Evolutionary conservation across 2,888 invertebrate genomes (phyloP).

Genomic region (Argyresthia albistria): DNA sequence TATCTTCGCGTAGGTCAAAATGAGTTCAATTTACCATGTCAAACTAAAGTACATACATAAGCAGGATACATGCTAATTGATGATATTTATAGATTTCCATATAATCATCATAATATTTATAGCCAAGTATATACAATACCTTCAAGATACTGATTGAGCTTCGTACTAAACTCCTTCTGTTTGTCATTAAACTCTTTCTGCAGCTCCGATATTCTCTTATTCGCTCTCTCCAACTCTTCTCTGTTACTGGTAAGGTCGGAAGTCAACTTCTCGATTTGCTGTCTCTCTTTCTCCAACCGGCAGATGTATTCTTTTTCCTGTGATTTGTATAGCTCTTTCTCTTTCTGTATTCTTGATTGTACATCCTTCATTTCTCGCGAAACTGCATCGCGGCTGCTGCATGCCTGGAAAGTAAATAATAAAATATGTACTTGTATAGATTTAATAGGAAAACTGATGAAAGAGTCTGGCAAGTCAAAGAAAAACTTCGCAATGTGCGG

Average conservation of each 20-base stretch:
- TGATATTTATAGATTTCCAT: no score
- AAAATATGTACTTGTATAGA: not conserved
- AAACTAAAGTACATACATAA: no score
- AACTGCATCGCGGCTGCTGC: conserved; percentile 73
- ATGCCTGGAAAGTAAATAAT: conserved; percentile 50
- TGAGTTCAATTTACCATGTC: no score
- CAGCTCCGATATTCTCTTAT: conserved; percentile 68
- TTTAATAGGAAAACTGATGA: no score
- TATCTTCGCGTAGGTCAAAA: no score
- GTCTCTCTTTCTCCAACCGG: conserved; percentile 64
- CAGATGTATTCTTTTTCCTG: conserved; percentile 58
- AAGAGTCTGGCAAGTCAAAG: no score
- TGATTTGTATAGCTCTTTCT: conserved; percentile 40
- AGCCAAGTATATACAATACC: conserved; percentile 30
- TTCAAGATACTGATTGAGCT: conserved; percentile 49
- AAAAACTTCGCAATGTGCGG: no score
- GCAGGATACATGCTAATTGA: no score
- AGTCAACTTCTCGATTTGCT: conserved; percentile 61
- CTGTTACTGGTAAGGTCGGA: conserved; percentile 55
- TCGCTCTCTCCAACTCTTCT: conserved; percentile 68
- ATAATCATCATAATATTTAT: no score
- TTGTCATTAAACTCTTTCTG: conserved; percentile 68
- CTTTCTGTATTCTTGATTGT: conserved; percentile 47
- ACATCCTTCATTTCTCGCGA: conserved; percentile 70
- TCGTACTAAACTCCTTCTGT: conserved; percentile 61